Base-by-base conservation (phyloP, 2,113 vertebrate species). In the Macquaria australasica region DNA sequence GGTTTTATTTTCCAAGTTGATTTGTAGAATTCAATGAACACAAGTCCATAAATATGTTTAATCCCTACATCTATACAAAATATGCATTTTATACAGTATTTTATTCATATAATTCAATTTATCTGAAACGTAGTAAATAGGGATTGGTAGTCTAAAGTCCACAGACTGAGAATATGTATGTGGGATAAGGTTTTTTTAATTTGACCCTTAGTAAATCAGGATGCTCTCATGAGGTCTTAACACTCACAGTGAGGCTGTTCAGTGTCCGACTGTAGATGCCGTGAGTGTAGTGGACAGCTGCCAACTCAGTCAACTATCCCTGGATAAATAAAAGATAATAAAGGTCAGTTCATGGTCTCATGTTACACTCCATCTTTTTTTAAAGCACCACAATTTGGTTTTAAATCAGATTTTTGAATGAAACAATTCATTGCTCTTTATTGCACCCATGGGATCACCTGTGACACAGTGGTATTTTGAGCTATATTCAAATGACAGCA, bases 251-350 rank as follows among this genome's bases (percentile, higher is more conserved):
- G n/a, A 69, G 8, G 31, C 23, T 62, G 56, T 41, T 50, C 8
- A 21, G 43, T 50, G 28, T 51, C 53, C 14, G 4, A 25, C 55
- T 51, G 43, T 60, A 3, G 16, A 71, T 5, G 51, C 28, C 2
- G 53, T 48, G 53, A 55, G 23, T 45, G 51, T 45, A 59, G 20
- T 48, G 77, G 41, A 21, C 66, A 37, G 25, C 53, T 79, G 66
- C 66, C 55, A 50, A 37, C 66, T 50, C 66, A n/a, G 25, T 79
- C 41, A n/a, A 20, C 41, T 3, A 45, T 59, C 39, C 64, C 39
- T n/a, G 37, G 50, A 56, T 28, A 8, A 39, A 41, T 20, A 34
- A 25, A 50, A 34, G 2, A 41, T 21, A 23, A 9, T 16, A 4
- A 14, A 21, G 37, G 50, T 77, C 75, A 45, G 37, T 16, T 55